phyloP scores from a whole-genome alignment of 2,797 vertebrate genomes.

The Podargus strigoides region DNA sequence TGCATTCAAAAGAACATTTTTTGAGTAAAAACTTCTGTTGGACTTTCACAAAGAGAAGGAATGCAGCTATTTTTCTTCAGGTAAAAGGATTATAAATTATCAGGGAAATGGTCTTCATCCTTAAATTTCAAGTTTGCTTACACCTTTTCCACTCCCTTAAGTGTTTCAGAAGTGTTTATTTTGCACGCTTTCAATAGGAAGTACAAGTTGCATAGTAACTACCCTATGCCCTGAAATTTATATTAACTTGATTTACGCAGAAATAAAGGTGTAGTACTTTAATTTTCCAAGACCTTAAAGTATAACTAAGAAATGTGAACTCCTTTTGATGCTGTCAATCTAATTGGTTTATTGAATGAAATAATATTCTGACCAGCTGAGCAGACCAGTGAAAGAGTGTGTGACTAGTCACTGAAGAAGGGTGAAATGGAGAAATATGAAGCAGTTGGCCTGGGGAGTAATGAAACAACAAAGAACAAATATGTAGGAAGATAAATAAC shows the following conservation, averaged over 20 bases:
- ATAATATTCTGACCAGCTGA: not conserved
- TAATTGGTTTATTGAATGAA: not conserved
- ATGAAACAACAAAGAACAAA: not conserved
- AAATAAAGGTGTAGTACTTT: not conserved
- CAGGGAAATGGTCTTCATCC: not conserved
- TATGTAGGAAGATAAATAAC: not conserved
- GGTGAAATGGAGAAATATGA: not conserved
- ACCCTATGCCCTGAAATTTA: not conserved
- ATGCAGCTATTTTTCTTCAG: not conserved
- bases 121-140: not conserved
- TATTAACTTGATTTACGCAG: not conserved
- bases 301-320: not conserved
- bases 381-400: not conserved
- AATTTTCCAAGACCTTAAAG: not conserved
- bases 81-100: not conserved
- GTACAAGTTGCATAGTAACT: not conserved
- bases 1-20: not conserved
- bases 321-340: not conserved
- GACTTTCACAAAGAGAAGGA: not conserved
- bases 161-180: not conserved
- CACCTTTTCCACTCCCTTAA: not conserved
- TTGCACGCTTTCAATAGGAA: not conserved
- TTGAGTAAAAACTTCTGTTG: not conserved
- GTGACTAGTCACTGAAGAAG: not conserved
- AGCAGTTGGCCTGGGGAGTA: not conserved